Evolutionary conservation across 2,113 vertebrate species (phyloP), one percentile per base, ranked within the genome.

Genomic region (Copsychus sechellarum): DNA sequence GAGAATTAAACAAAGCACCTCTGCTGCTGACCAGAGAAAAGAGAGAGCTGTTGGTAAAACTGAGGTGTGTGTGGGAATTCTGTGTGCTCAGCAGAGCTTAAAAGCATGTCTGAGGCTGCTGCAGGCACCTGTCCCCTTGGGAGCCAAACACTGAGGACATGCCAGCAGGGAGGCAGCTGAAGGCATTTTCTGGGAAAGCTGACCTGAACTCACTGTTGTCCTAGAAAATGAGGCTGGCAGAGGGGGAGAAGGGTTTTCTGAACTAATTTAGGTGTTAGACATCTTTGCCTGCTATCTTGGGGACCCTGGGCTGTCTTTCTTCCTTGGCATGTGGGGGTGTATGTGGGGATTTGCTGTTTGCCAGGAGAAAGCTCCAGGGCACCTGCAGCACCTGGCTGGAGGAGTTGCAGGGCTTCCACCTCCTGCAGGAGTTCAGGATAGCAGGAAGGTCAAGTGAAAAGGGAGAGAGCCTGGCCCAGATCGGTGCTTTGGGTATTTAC

Each of bases 401-500:
- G 48, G 11, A 67, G 21, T 4, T 77, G 34, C 65, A 73, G 34
- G 20, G 47, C n/a, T 79, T 54, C 29, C 18, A 33, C 24, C 24
- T 72, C 31, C 42, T 2, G 1, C 31, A 76, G 21, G 29, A 67
- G 28, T 1, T 67, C 20, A 53, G 29, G 21, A 45, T 2, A 43
- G 23, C 50, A 28, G 51, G 20, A 76, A 57, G 29, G 11, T 21
- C 1, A 1, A 31, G 25, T 13, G 25, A 47, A 51, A 61, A 76
- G 24, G 12, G 15, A 38, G 26, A 38, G 40, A 43, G 9, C n/a
- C 29, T 42, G 45, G 25, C 12, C 22, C 36, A 31, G 19, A 6
- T 42, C 36, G 0, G 1, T 4, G 33, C n/a, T 82, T 34, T 0
- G 3, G 24, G 6, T 7, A 6, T 62, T 66, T 12, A 0, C 10